Base-by-base conservation (phyloP, 1,140 invertebrate species). In the Hyphantria cunea region DNA sequence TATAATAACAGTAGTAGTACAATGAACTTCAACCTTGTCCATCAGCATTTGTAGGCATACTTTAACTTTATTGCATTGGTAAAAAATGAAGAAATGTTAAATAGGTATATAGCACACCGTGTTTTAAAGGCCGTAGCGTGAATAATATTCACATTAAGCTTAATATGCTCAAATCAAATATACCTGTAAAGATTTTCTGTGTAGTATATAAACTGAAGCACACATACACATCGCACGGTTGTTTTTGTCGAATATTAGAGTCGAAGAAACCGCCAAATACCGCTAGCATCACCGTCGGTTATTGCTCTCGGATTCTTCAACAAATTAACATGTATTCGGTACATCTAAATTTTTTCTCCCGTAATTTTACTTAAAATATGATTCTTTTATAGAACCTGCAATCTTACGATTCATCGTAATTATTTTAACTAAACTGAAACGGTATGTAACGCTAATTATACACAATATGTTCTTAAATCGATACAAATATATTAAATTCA, bases 271-370 rank as follows among this genome's bases (percentile, higher is more conserved):
- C 82, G 73, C 86, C 80, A 74, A 85, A 87, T 89, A 89, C 87
- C 86, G 87, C 87, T 89, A 90, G 78, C 82, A 78, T 70, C 70
- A 74, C 70, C 75, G 76, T 78, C 86, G 87, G 87, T 89, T 90
- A 89, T 89, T 90, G 87, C 87, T 89, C 87, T 89, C 87, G 55
- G 84, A 90, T 90, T 90, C 86, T 84, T 84, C 87, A 90, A 90
- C 83, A 89, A 90, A 90, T 90, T 90, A 90, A 86, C 87, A 90
- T 89, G 87, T 89, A 90, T 90, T 89, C 84, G 77, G 87, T 86
- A 88, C 84, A 80, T 81, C 79, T 84, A 86, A 76, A 89, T 90
- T 87, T 87, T 82, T 86, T 84, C 86, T 76, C 80, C 78, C 78
- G 76, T 81, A 76, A 84, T 80, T 82, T 86, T 81, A 81, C 63